Base-by-base conservation (phyloP, 2,797 vertebrate species). In the Arnoldichthys spilopterus region DNA sequence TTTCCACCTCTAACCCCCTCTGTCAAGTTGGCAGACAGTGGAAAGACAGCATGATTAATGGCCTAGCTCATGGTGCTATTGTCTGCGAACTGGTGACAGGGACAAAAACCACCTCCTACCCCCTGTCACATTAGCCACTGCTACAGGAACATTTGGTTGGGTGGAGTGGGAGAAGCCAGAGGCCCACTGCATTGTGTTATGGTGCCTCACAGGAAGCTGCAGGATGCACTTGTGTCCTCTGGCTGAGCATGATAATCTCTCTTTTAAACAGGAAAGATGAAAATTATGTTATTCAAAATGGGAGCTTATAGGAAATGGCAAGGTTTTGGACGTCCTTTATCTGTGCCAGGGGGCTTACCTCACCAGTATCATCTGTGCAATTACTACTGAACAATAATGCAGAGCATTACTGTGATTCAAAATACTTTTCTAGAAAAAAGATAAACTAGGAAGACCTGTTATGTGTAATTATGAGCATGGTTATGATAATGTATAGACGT, bases 41-140 rank as follows among this genome's bases (percentile, higher is more conserved):
- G 58, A 83, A 83, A 79, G 82, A 86, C 86, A 16, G 80, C 64
- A 86, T 95, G 94, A 95, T 94, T 94, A 91, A 95, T 94, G 93
- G 90, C 87, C 24, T 45, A 85, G 71, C 88, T 91, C 84, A 81
- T 90, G 87, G 89, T 87, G 87, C 86, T 87, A 90, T 93, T 93
- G 90, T 92, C 85, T 85, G 85, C 82, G 89, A 51, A 84, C 81
- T 86, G 88, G 86, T 91, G 89, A 91, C 86, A 85, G 82, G 62
- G 68, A 90, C 89, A 32, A 18, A 93, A 93, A 92, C 91, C 92
- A 88, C 86, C 87, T 84, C 78, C 84, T 79, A 85, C 88, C 81
- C 78, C 81, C 77, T 88, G 89, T 91, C 88, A 87, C 89, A 89
- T 92, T 89, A 92, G 88, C 86, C 84, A 83, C 79, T 77, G 85